Base-by-base conservation (phyloP, 1,140 invertebrate genomes). In the Drosophila punjabiensis region DNA sequence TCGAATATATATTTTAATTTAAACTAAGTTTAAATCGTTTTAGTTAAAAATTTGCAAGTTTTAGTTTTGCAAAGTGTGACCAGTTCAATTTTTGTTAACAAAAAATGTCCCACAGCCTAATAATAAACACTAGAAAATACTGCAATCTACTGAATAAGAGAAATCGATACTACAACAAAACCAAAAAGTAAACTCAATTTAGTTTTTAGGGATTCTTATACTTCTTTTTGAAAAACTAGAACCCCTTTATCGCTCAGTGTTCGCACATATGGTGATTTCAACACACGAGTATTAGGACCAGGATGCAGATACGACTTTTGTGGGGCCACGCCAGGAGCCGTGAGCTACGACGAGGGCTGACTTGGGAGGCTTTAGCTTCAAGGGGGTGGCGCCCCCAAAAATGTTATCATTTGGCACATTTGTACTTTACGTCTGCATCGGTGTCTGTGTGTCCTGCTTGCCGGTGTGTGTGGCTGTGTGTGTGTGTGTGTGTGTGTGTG, bases 381-480 rank as follows among this genome's bases (percentile, higher is more conserved):
- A 32, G 18, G 14, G 18, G 43, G 45, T 30, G 61, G n/a, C 13
- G 53, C 55, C 28, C 65, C 71, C 67, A 60, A 88, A 86, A 87
- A 80, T 88, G 68, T 83, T 88, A 87, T 88, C 85, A 87, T 88
- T 81, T 81, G 68, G 67, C 84, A 80, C 83, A 88, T 87, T 87
- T 88, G 81, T 77, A 83, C 56, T 83, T 83, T 75, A 79, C 76
- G 56, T 71, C 47, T 68, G 63, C 52, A 48, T n/a, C 50, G 35
- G 41, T 47, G 61, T 50, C 28, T 37, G 48, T 48, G 30, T 55
- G 8, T 32, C 41, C 32, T 55, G 33, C 5, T 5, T 35, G 20
- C 18, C 1, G 4, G 3, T 16, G 8, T 48, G 7, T 35, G 14
- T 3, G n/a, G n/a, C n/a, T n/a, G n/a, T n/a, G 9, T 45, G 52